Base-by-base conservation (phyloP, 2,113 vertebrate species). In the Pachypanchax playfairii region DNA sequence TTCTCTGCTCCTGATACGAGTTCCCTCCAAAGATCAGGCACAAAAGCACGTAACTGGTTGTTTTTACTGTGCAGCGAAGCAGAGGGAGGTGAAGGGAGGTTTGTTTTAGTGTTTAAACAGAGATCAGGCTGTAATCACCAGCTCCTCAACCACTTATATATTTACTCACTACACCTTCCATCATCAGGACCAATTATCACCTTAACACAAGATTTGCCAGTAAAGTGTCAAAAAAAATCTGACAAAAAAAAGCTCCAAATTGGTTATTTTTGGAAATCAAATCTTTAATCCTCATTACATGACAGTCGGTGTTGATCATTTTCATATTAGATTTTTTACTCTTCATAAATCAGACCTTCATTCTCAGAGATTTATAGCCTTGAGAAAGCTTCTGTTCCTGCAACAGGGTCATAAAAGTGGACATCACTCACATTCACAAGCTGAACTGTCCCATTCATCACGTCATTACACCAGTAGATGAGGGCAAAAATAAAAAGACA, bases 41-140 rank as follows among this genome's bases (percentile, higher is more conserved):
- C 38, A 57, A 13, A 18, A 49, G 39, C 56, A 11, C 48, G 10
- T 39, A 53, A 42, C 25, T 44, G 43, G 17, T 58, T 11, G 13
- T 14, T 38, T 41, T 31, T 1, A 39, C 2, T 1, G 25, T 0
- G 15, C 17, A 17, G 31, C 41, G 41, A 50, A 33, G 51, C 15
- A 20, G 41, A 48, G 24, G n/a, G 41, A 47, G 26, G 63, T 8
- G 39, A 44, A 42, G 57, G 78, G 76, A 64, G 63, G 82, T 75
- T 81, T 85, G 79, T 75, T 84, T 79, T 39, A 38, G 28, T 33
- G 35, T 70, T 31, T 29, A 13, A 58, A 69, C 55, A n/a, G 35
- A 71, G 51, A 24, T 59, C 7, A 3, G 25, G 21, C 56, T 74
- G 42, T 73, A 79, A 80, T 82, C 55, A 84, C 39, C 22, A 53